Percentiles rank a stretch among this genome's conserved stretches.
These are phyloP conservation scores for Scolopax mira DNA, from an alignment of 2,113 vertebrate genomes.

Conservation along the genomic window DNA sequence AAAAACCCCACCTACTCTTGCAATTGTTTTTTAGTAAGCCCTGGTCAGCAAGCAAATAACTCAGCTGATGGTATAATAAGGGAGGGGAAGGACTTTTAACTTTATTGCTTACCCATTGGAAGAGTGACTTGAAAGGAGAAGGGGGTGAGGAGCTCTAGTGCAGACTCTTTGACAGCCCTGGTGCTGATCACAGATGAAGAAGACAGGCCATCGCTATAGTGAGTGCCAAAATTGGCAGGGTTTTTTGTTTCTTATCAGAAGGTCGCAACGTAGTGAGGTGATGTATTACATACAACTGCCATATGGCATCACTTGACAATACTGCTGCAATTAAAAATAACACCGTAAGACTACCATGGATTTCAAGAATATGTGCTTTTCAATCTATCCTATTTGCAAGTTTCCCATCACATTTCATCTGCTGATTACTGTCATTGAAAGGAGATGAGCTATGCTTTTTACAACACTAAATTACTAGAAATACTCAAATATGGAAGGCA, in stretches of 20 bases:
- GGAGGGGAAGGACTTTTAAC: neutral
- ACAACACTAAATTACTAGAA: neutral
- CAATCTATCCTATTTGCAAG: neutral
- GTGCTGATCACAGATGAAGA: constrained; percentile 19
- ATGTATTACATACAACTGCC: constrained; percentile 37
- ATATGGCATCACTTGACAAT: constrained; percentile 48
- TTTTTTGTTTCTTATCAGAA: constrained; percentile 46
- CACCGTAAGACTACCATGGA: neutral
- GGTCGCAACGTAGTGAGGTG: neutral
- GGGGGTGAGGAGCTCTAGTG: neutral
- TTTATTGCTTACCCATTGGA: neutral
- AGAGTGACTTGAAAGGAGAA: neutral
- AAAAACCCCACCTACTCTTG: rapidly evolving
- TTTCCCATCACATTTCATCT: neutral
- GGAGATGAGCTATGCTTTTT: neutral
- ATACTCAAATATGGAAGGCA: neutral
- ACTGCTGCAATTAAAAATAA: constrained; percentile 44
- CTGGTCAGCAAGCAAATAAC: neutral
- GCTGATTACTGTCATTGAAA: neutral
- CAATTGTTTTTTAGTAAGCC: neutral
- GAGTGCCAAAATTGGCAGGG: constrained; percentile 13
- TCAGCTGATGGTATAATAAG: neutral
- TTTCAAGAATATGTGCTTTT: neutral
- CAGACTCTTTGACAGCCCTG: neutral
- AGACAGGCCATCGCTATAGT: neutral